Conservation (phyloP, 2,888 invertebrate species). For the Himalopsyche anomala region DNA sequence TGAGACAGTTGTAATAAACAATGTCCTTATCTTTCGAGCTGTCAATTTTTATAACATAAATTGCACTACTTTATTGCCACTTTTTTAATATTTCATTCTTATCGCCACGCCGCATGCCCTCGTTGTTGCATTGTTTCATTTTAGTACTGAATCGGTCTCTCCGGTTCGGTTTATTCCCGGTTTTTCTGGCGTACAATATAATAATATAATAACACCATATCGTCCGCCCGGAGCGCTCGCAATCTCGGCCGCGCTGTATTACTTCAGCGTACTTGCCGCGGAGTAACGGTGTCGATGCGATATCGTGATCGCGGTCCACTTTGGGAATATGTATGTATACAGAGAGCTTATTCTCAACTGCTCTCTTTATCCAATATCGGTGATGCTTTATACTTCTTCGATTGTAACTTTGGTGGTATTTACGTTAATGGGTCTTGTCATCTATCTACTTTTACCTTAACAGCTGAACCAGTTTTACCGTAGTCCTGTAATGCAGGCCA, state of each 20-base stretch:
- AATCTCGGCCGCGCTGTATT: constrained; percentile 18
- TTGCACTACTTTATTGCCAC: neutral
- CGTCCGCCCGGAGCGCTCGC: constrained; percentile 1
- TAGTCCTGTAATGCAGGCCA: neutral
- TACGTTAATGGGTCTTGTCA: neutral
- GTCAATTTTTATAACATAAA: neutral
- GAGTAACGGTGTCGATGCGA: constrained; percentile 34
- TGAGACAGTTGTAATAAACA: too few relatives aligned
- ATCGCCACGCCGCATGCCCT: neutral
- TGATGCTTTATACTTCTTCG: neutral
- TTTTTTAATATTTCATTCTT: constrained; percentile 1
- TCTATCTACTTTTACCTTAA: neutral
- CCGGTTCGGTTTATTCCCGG: constrained; percentile 10
- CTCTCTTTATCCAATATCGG: constrained; percentile 7
- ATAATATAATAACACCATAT: neutral
- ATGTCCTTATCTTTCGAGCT: too few relatives aligned
- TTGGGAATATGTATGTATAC: constrained; percentile 17
- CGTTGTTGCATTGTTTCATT: neutral
- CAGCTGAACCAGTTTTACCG: constrained; percentile 5
- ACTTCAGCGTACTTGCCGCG: neutral
- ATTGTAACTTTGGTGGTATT: neutral
- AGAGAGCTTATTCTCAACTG: constrained; percentile 1
- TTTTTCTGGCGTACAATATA: constrained; percentile 12
- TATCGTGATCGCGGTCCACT: constrained; percentile 24
- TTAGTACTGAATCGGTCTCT: neutral